Conservation (phyloP, 2,888 invertebrate genomes). For the Pachycephus smyrnensis region DNA sequence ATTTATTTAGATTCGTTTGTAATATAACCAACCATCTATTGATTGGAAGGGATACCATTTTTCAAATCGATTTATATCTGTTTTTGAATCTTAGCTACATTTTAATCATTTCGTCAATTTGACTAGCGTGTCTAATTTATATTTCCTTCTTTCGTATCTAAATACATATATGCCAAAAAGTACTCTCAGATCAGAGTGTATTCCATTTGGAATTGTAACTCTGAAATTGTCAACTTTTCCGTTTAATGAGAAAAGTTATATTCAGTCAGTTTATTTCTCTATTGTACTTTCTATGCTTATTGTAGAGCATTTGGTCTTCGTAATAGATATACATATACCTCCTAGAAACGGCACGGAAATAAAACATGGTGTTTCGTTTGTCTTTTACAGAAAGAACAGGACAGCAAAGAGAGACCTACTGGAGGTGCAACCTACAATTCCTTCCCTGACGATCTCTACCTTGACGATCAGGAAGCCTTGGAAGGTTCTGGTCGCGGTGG, state of each 20-base stretch:
- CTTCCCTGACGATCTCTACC: constrained; percentile 75
- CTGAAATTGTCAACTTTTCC: background rate
- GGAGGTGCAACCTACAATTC: constrained; percentile 64
- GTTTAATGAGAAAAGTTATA: background rate
- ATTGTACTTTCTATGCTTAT: background rate
- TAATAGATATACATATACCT: too few species aligned
- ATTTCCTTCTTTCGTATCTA: too few species aligned
- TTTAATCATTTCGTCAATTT: too few species aligned
- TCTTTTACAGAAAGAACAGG: constrained; percentile 55
- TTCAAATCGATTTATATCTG: background rate
- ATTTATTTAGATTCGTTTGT: background rate
- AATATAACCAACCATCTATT: background rate
- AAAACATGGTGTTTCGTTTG: background rate
- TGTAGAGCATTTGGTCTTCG: background rate
- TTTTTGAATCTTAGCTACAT: background rate
- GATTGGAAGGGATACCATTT: background rate
- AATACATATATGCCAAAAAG: too few species aligned
- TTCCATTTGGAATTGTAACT: background rate
- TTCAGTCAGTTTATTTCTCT: background rate
- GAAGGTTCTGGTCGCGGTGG: constrained; percentile 77
- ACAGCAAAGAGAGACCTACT: constrained; percentile 48
- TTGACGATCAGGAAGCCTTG: constrained; percentile 80
- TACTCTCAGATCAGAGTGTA: background rate
- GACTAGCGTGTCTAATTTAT: too few species aligned
- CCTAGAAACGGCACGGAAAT: background rate